Base-by-base conservation (phyloP, 2,113 vertebrate genomes). In the Poeciliopsis turrubarensis region DNA sequence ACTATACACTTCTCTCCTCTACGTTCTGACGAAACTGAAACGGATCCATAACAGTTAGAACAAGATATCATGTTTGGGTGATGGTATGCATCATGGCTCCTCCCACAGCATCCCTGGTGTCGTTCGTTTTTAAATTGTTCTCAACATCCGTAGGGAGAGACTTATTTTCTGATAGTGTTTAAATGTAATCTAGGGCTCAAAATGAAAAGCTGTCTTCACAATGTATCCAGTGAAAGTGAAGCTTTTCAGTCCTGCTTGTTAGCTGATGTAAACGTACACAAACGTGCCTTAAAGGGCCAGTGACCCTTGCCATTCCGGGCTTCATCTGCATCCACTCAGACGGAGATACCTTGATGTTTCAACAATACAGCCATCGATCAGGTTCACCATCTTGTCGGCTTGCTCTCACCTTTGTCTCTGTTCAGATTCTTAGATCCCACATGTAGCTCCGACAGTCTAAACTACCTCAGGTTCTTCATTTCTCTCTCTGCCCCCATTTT, bases 61-160 rank as follows among this genome's bases (percentile, higher is more conserved):
- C 72, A 62, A 62, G 54, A 39, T 70, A 34, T 62, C 71, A 72
- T 83, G 22, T 85, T 86, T 77, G 75, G 81, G 67, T 75, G 88
- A 91, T 92, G 91, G 89, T 91, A 92, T 90, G 91, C 89, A 92
- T 92, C 87, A 34, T 77, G 68, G 67, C 73, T 14, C 83, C 69
- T 70, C 47, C 22, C 65, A 75, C 64, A 87, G 77, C 85, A 84
- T 88, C 81, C 67, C 78, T 88, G 85, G 84, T 88, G 81, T 89
- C 85, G 72, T 86, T 73, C 37, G 74, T 76, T 77, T 86, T 86
- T 70, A 86, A 84, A 85, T 79, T 66, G 60, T 85, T 31, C 89
- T 89, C 90, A 80, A 82, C 83, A 19, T 90, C 81, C 80, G 84
- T 85, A 82, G 82, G 84, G 89, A 76, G 41, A 86, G 67, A 70